These are phyloP conservation scores for Cetonia aurata DNA, from an alignment of 2,888 invertebrate genomes.

Conservation along the genomic window DNA sequence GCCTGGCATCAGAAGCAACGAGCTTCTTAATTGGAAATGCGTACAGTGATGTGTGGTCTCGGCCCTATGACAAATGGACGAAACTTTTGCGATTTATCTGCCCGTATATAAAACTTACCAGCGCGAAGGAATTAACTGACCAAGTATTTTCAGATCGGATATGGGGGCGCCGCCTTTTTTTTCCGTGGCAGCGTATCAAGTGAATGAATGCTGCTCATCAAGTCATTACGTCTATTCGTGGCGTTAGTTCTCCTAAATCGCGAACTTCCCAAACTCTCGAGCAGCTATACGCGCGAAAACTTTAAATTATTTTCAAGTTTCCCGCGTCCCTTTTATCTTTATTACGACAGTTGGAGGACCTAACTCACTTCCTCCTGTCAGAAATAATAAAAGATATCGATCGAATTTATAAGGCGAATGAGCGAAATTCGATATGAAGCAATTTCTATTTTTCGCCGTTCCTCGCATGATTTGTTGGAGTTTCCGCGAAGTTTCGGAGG, in stretches of 20 bases:
- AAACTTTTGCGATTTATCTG: conserved; percentile 31
- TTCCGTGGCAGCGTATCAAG: too few relatives aligned
- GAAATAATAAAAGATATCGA: conserved; percentile 50
- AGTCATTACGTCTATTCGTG: conserved; percentile 25
- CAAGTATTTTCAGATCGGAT: conserved; percentile 4
- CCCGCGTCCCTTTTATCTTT: conserved; percentile 18
- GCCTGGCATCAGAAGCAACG: conserved; percentile 27
- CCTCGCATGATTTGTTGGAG: conserved; percentile 36
- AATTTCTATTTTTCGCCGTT: conserved; percentile 48
- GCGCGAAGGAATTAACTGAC: conserved; percentile 25
- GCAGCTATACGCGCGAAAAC: conserved; percentile 13
- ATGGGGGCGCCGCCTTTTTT: conserved; percentile 18
- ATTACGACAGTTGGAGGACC: conserved; percentile 4
- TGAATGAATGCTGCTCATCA: conserved; percentile 7
- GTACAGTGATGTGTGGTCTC: conserved; percentile 40
- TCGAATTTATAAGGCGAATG: conserved; percentile 53
- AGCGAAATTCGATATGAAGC: conserved; percentile 54
- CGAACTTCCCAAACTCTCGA: conserved; percentile 7
- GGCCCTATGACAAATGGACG: conserved; percentile 31
- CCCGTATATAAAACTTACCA: conserved; percentile 18
- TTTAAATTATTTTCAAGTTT: conserved; percentile 22
- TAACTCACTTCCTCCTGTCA: conserved; percentile 23
- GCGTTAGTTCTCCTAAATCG: conserved; percentile 7
- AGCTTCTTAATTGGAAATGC: conserved; percentile 38
- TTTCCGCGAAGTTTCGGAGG: conserved; percentile 18